Base-by-base conservation (phyloP, 2,888 invertebrate genomes). In the Eustalomyia histrio region DNA sequence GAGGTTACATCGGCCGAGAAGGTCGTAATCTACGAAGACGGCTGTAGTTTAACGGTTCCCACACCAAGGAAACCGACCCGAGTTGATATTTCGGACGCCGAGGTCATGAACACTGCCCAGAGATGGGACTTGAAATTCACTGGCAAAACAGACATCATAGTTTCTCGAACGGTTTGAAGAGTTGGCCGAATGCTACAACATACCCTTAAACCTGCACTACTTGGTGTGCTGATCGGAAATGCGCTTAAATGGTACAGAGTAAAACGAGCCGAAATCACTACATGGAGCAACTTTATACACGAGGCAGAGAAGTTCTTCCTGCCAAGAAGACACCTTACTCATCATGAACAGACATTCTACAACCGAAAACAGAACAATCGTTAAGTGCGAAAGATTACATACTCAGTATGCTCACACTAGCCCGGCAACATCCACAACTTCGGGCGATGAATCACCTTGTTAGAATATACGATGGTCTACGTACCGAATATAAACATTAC, bases 341-440 rank as follows among this genome's bases (percentile, higher is more conserved):
- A 72, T n/a, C 14, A 63, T 0, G 72, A 63, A 5, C 39, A 63
- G 16, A 50, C 5, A 0, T 72, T 72, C 4, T 72, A 72, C 8
- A 73, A 73, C 12, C 55, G 55, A 0, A 47, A 33, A 24, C 65
- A 74, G n/a, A n/a, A n/a, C n/a, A n/a, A n/a, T n/a, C n/a, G n/a
- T n/a, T n/a, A n/a, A n/a, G 52, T 0, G 52, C 58, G 0, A 65
- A 52, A 7, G 65, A 74, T n/a, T 74, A 74, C 1, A 52, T 74
- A 1, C 58, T 74, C 0, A 55, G 18, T 1, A 72, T 72, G 72
- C 43, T 72, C 1, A n/a, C n/a, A n/a, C n/a, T n/a, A n/a, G n/a
- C n/a, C n/a, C n/a, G n/a, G n/a, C n/a, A n/a, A n/a, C n/a, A 63
- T 43, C 1, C 24, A 33, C 33, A 33, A 8, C 33, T 33, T 6